Conservation (phyloP, 2,797 vertebrate species). For the Darevskia mixta region DNA sequence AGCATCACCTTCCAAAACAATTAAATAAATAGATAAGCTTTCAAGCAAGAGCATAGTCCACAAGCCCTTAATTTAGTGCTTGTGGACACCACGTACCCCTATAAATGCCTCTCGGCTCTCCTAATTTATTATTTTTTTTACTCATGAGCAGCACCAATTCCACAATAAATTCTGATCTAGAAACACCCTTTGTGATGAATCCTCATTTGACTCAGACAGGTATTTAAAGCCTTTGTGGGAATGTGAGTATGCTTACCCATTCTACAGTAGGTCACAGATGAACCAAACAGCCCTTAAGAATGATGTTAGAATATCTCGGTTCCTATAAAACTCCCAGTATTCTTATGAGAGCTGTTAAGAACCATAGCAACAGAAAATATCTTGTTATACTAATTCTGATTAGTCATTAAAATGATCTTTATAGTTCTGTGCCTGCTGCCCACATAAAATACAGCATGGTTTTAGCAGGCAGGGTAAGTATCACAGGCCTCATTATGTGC, state of each 20-base stretch:
- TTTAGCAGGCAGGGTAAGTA: background rate
- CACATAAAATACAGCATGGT: background rate
- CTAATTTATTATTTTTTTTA: no score
- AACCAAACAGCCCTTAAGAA: background rate
- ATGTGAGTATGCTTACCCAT: no score
- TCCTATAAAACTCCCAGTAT: background rate
- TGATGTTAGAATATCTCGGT: background rate
- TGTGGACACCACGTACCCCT: no score
- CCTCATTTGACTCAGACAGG: no score
- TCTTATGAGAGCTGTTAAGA: background rate
- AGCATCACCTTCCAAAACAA: background rate
- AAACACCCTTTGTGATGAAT: no score
- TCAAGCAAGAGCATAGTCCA: background rate
- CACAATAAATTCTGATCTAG: no score
- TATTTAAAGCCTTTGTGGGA: no score
- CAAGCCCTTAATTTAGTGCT: no score
- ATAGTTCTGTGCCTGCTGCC: background rate
- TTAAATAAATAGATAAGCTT: background rate
- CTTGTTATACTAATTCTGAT: background rate
- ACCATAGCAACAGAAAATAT: background rate
- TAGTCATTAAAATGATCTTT: background rate
- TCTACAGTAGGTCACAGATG: no score
- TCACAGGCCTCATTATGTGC: background rate
- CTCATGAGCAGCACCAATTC: no score
- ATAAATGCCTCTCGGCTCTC: no score